A percentile compares a stretch with the other conserved stretches of the same genome.
Conservation (phyloP, 64 coral and sea anemone genomes). For the Cladopsammia gracilis region DNA sequence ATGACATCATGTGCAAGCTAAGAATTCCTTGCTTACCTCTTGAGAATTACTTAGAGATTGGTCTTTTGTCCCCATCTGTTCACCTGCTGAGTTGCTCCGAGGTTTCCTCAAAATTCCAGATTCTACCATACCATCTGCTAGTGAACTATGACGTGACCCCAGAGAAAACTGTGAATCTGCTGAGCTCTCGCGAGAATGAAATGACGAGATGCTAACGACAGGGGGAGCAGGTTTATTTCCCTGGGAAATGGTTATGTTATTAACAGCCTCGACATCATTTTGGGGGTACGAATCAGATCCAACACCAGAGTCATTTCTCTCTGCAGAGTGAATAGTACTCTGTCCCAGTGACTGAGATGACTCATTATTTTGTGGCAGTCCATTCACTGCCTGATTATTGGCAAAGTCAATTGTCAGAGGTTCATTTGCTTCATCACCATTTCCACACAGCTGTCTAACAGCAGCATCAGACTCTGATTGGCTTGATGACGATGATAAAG, state of each 20-base stretch:
- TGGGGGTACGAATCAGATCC: slow-evolving; percentile 66
- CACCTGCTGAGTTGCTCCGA: not conserved
- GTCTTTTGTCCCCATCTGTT: slow-evolving; percentile 30
- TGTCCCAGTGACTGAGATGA: not conserved
- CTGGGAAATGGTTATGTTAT: not conserved
- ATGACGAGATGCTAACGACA: slow-evolving; percentile 70
- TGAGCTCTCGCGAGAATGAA: slow-evolving; percentile 84
- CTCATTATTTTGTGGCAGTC: not conserved
- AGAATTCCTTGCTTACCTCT: slow-evolving; percentile 8
- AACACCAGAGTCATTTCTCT: slow-evolving; percentile 77
- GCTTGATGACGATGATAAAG: slow-evolving; percentile 38
- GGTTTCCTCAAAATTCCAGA: slow-evolving; percentile 26
- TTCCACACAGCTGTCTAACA: not conserved
- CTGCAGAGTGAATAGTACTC: not conserved
- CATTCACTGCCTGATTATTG: not conserved
- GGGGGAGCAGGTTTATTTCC: slow-evolving; percentile 41
- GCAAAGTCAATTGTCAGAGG: not conserved
- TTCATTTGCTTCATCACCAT: slow-evolving; percentile 13
- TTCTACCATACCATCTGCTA: not conserved
- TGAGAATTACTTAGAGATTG: not conserved
- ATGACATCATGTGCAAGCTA: too few species aligned
- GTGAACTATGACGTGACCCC: slow-evolving; percentile 64
- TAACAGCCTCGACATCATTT: slow-evolving; percentile 52
- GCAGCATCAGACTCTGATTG: slow-evolving; percentile 70
- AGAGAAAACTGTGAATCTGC: slow-evolving; percentile 78